A percentile compares a stretch with the other conserved stretches of the same genome.
Evolutionary conservation across 2,888 invertebrate genomes (phyloP).

Genomic region (Parthenolecanium corni): DNA sequence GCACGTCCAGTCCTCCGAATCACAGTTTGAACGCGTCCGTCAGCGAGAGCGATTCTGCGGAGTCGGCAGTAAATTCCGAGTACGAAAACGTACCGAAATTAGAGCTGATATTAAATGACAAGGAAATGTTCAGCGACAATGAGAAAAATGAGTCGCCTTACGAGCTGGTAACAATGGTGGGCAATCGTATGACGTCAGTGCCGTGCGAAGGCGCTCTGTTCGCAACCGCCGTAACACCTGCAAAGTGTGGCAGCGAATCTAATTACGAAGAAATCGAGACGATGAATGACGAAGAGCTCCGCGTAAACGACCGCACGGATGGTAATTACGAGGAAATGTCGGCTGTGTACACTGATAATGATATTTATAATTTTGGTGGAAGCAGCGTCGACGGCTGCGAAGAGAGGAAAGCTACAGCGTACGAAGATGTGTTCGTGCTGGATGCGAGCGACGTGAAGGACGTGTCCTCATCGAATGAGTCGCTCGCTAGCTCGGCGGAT

Average conservation of each 20-base stretch:
- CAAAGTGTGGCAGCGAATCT: conserved; percentile 2
- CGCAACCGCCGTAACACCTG: not conserved
- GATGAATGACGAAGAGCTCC: not conserved
- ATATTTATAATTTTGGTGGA: conserved; percentile 16
- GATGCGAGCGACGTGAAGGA: not conserved
- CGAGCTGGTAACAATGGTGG: conserved; percentile 20
- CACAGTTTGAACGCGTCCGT: no score
- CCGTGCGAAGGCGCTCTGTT: not conserved
- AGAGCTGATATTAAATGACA: conserved; percentile 16
- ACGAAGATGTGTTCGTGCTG: conserved; percentile 12
- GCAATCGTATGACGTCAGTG: conserved; percentile 17
- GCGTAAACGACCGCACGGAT: not conserved
- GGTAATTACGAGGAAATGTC: conserved; percentile 23
- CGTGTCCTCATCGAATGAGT: conserved; percentile 16
- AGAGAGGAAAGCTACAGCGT: not conserved
- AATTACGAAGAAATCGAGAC: conserved; percentile 24
- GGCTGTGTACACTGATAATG: conserved; percentile 12
- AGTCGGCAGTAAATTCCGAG: not conserved
- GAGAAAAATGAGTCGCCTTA: conserved; percentile 17
- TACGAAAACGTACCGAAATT: conserved; percentile 16
- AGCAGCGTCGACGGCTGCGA: not conserved
- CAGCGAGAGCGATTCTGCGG: not conserved
- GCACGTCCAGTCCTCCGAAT: no score
- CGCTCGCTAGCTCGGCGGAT: conserved; percentile 20
- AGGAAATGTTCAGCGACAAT: conserved; percentile 15